Percentiles rank a stretch among this genome's conserved stretches.
phyloP scores from a whole-genome alignment of 2,888 invertebrate genomes.

The Coelogynopora nodosa region DNA sequence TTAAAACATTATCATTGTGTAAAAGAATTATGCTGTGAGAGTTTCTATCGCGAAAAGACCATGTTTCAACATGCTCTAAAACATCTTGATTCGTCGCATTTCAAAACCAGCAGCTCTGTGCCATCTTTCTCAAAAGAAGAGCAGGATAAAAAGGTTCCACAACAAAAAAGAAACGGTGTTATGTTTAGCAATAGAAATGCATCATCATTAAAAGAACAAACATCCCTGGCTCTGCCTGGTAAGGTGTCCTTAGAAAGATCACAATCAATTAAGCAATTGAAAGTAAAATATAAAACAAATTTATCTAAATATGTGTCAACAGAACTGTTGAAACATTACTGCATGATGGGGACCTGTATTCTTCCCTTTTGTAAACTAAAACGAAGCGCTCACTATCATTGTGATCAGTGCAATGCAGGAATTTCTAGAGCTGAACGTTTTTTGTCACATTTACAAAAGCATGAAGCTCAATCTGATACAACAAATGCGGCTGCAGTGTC shows the following conservation, averaged over 20 bases:
- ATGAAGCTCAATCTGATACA: slow-evolving; percentile 28
- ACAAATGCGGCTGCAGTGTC: too few relatives aligned
- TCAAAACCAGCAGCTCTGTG: not conserved
- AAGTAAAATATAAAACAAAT: not conserved
- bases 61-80: slow-evolving; percentile 73
- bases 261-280: not conserved
- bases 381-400: slow-evolving; percentile 74
- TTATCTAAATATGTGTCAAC: not conserved
- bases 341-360: slow-evolving; percentile 64
- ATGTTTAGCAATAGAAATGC: too few relatives aligned
- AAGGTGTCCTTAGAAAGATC: not conserved
- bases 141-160: too few relatives aligned
- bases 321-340: slow-evolving; percentile 25
- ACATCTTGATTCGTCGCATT: slow-evolving; percentile 60
- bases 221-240: not conserved
- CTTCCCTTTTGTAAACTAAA: slow-evolving; percentile 77
- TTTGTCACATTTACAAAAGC: slow-evolving; percentile 25
- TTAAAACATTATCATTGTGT: slow-evolving; percentile 75
- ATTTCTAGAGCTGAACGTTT: slow-evolving; percentile 29
- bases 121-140: not conserved
- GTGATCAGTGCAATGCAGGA: slow-evolving; percentile 69
- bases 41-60: slow-evolving; percentile 71
- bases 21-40: slow-evolving; percentile 70
- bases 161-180: not conserved
- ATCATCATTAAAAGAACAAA: too few relatives aligned